Evolutionary conservation across 2,797 vertebrate species (phyloP), one percentile per base, ranked within the genome.

Genomic region (Epinephelus awoara): DNA sequence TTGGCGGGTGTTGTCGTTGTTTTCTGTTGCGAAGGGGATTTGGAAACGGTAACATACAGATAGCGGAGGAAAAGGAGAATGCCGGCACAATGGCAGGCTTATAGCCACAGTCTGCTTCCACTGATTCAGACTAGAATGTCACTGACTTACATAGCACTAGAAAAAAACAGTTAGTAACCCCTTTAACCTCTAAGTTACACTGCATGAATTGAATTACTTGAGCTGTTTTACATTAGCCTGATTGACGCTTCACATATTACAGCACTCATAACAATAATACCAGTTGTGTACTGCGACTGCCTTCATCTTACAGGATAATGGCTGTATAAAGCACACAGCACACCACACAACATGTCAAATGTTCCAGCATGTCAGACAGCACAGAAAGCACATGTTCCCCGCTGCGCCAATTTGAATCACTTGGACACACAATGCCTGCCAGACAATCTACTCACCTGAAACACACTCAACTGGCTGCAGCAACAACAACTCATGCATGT

Each of bases 401-500:
- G 59, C 42, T 50, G 29, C 15, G 34, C 3, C 38, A 34, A 18
- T 75, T 72, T 61, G 23, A 65, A 65, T 80, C 70, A 62, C 51
- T 72, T 51, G 52, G 25, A 40, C 17, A 21, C 51, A 68, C 12
- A 50, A 21, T 58, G 73, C 21, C 47, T 67, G 64, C 66, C 73
- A 65, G 66, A 78, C 59, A n/a, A 4, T 42, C 5, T 57, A 40
- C 40, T 67, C 70, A 34, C 42, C 62, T 64, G 61, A 62, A 79
- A 54, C 56, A 23, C 10, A 25, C 17, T 65, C 40, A 62, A 38
- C 23, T 29, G 49, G 5, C 51, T 49, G 55, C 70, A 71, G 6
- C 38, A 21, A 71, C n/a, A 47, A 21, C 67, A 63, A 17, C 58
- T 74, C 50, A n/a, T 46, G 69, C 74, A 78, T 58, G 65, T 65